Conservation (phyloP, 1,140 invertebrate species). For the Stratiolaelaps scimitus region DNA sequence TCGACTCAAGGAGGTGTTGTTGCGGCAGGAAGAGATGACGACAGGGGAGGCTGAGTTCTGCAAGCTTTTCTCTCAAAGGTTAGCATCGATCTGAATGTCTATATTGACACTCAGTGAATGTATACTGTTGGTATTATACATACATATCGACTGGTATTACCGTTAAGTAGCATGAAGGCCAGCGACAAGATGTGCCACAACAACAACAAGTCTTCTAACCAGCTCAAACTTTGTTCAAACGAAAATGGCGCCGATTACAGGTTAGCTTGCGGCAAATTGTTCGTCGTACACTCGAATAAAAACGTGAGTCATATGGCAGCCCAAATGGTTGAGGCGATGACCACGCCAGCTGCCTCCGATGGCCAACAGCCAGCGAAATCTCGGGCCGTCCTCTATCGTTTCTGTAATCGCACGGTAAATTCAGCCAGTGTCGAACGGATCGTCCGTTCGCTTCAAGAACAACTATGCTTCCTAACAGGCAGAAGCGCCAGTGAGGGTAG, state of each 20-base stretch:
- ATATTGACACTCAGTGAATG: too few species aligned
- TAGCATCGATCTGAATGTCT: too few species aligned
- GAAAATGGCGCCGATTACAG: too few species aligned
- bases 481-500: slow-evolving; percentile 14
- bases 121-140: too few species aligned
- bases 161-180: too few species aligned
- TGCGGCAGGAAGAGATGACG: slow-evolving; percentile 7
- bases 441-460: slow-evolving; percentile 21
- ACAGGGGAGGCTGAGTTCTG: slow-evolving; percentile 24
- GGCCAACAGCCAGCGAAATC: too few species aligned
- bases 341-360: not conserved
- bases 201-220: too few species aligned
- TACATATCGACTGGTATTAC: too few species aligned
- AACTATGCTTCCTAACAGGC: slow-evolving; percentile 18
- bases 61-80: slow-evolving; percentile 22
- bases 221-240: too few species aligned
- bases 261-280: slow-evolving; percentile 4
- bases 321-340: not conserved
- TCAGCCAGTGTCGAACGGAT: not conserved
- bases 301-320: slow-evolving; percentile 13
- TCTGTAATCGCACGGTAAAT: slow-evolving; percentile 19
- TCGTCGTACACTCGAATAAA: slow-evolving; percentile 22
- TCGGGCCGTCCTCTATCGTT: slow-evolving; percentile 7
- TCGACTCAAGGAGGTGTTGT: slow-evolving; percentile 4
- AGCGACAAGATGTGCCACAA: too few species aligned